Conservation (phyloP, 2,888 invertebrate species). For the Nineta flava region DNA sequence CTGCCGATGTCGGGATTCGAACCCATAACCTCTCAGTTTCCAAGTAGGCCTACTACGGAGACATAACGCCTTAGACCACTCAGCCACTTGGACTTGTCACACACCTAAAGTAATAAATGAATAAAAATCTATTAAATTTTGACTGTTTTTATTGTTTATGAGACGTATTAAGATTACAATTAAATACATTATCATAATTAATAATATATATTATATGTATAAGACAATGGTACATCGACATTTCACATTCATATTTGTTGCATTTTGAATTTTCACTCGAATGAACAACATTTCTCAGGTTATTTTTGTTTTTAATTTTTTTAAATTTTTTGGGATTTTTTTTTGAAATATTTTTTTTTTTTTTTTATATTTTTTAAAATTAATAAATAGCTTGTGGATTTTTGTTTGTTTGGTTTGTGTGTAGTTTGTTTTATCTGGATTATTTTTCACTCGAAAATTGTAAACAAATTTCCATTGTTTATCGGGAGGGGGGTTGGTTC, state of each 20-base stretch:
- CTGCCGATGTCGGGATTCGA: too few species aligned
- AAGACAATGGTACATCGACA: conserved; percentile 6
- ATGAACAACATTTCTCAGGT: background rate
- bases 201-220: background rate
- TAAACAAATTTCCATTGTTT: too few species aligned
- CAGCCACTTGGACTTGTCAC: too few species aligned
- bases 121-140: background rate
- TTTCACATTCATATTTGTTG: conserved; percentile 1
- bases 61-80: too few species aligned
- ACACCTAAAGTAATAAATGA: too few species aligned
- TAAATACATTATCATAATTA: conserved; percentile 4
- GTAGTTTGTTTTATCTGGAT: background rate
- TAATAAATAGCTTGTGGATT: background rate
- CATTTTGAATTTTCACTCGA: conserved; percentile 3
- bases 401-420: background rate
- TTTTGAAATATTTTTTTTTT: background rate
- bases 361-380: background rate
- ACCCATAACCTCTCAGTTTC: too few species aligned
- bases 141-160: conserved; percentile 1
- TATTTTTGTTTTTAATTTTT: background rate
- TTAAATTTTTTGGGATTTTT: background rate
- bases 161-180: conserved; percentile 4
- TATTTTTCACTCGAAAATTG: too few species aligned
- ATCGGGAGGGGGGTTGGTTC: too few species aligned
- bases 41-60: too few species aligned